Base-by-base conservation (phyloP, 2,113 vertebrate genomes). In the Antidorcas marsupialis region DNA sequence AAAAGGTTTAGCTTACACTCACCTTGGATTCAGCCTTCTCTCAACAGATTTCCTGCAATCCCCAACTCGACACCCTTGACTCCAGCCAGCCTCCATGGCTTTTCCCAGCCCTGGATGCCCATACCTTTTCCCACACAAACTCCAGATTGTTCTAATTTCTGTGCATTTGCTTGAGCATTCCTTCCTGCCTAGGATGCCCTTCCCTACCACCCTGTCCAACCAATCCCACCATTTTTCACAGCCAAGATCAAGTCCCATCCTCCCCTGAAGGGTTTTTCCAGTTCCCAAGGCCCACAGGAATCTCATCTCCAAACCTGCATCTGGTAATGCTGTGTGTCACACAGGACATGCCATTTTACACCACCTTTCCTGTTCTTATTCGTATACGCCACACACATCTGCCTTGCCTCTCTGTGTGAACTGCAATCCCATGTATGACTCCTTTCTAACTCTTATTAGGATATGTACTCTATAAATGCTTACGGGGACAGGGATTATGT, bases 11-110 rank as follows among this genome's bases (percentile, higher is more conserved):
- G 23, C 53, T 78, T 43, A 52, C 15, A 25, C 43, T 78, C 52
- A 30, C 2, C 30, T 17, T 0, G 11, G 8, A 28, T 19, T 45
- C 43, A 5, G 12, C 28, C 28, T 30, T 55, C 82, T n/a, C 55
- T 28, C 27, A 47, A 71, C 5, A 1, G 7, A 45, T n/a, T n/a
- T 84, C 45, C 33, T 85, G 62, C 62, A 17, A 33, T 25, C 7
- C 17, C 50, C 52, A 60, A 3, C 33, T 33, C 15, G 6, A 11
- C 8, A 15, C 7, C 52, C 43, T 15, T 2, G 14, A 7, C 28
- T 30, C 47, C 28, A 45, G 19, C 10, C 45, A 71, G 43, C 43
- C 85, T 15, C 50, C 30, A 8, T 1, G 14, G 7, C 7, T 78
- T 21, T 43, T 62, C 50, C 53, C 17, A 47, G 64, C 43, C 36